phyloP scores from a whole-genome alignment of 2,113 vertebrate genomes.

The Nestor notabilis region DNA sequence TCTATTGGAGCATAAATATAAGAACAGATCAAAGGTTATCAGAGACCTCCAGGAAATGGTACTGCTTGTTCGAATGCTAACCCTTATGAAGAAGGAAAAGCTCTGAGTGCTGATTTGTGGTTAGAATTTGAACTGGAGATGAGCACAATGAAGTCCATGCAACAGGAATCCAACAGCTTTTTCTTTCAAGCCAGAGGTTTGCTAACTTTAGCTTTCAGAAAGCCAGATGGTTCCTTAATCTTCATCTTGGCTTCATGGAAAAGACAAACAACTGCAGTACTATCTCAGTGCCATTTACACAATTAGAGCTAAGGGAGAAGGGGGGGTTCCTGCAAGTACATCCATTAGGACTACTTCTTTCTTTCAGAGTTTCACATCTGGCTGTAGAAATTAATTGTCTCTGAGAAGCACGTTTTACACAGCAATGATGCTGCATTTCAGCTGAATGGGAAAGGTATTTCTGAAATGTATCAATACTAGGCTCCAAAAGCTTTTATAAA shows the following conservation, averaged over 20 bases:
- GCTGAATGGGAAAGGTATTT: neutral
- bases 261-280: constrained; percentile 12
- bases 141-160: constrained; percentile 36
- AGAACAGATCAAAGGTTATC: neutral
- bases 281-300: constrained; percentile 21
- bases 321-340: neutral
- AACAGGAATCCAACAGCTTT: neutral
- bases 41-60: neutral
- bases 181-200: constrained; percentile 15
- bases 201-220: constrained; percentile 16
- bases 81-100: neutral
- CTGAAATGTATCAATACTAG: neutral
- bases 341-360: neutral
- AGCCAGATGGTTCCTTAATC: constrained; percentile 35
- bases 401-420: neutral
- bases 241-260: neutral
- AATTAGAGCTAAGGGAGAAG: constrained; percentile 9
- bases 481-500: neutral
- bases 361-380: neutral
- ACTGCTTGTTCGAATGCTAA: neutral
- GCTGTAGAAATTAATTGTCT: neutral
- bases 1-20: neutral
- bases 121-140: constrained; percentile 48
- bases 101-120: neutral
- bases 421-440: neutral